Evolutionary conservation across 2,888 invertebrate genomes (phyloP).

Genomic region (Bellardia pandia): DNA sequence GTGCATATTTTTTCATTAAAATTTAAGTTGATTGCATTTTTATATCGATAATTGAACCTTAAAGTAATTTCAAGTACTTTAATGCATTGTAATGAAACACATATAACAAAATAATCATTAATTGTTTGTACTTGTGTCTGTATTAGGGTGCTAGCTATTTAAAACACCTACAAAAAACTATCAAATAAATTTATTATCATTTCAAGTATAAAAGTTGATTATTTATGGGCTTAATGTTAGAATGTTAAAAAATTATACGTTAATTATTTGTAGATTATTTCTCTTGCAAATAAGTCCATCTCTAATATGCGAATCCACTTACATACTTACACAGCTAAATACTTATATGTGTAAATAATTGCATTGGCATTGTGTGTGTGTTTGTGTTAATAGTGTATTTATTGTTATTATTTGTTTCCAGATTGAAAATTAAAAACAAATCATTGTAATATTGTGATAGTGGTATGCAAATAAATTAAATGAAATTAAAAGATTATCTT

Average conservation of each 20-base stretch:
- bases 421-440: conserved; percentile 39
- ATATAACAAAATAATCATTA: conserved; percentile 31
- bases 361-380: neutral
- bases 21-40: conserved; percentile 30
- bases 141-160: conserved; percentile 6
- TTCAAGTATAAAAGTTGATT: neutral
- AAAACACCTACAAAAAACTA: neutral
- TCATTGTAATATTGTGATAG: conserved; percentile 26
- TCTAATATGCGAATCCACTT: neutral
- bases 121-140: neutral
- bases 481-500: conserved; percentile 64
- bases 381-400: conserved; percentile 29
- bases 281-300: too few species aligned
- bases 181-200: neutral
- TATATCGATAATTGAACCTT: conserved; percentile 35
- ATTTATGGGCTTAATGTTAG: too few species aligned
- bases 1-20: conserved; percentile 14
- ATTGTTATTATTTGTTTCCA: conserved; percentile 30
- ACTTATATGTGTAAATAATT: conserved; percentile 11
- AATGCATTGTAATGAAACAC: conserved; percentile 20
- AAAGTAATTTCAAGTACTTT: conserved; percentile 34
- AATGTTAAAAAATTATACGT: too few species aligned
- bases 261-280: neutral
- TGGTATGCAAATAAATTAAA: conserved; percentile 60
- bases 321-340: neutral